Conservation (phyloP, 2,113 vertebrate genomes). For the Myotis davidii region DNA sequence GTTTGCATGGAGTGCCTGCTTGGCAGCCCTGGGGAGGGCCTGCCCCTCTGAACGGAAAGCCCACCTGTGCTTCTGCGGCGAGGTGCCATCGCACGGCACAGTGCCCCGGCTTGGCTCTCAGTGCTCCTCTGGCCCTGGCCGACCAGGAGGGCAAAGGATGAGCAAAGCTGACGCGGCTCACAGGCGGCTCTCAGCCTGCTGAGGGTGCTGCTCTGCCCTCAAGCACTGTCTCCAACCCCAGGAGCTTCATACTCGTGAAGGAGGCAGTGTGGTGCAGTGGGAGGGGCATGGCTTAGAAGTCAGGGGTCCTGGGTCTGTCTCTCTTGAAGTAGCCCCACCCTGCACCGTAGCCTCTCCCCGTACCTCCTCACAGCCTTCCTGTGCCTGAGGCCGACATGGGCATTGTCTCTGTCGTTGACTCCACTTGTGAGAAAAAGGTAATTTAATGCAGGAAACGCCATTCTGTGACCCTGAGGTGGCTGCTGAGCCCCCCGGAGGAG, state of each 20-base stretch:
- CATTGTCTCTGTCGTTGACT: neutral
- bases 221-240: neutral
- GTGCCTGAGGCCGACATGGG: neutral
- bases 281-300: neutral
- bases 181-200: neutral
- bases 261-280: neutral
- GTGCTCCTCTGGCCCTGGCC: neutral
- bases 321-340: neutral
- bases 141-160: neutral
- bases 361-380: neutral
- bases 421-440: neutral
- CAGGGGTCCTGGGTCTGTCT: neutral
- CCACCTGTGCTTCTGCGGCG: neutral
- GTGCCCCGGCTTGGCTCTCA: neutral
- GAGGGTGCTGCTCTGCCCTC: neutral
- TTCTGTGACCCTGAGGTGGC: neutral
- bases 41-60: neutral
- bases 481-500: neutral
- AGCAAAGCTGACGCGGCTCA: rapidly evolving
- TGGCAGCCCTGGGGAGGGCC: neutral
- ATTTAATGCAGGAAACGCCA: neutral
- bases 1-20: neutral
- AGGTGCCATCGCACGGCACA: neutral
- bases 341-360: neutral
- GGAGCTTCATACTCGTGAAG: neutral